Evolutionary conservation across 1,140 invertebrate species (phyloP), one percentile per base, ranked within the genome.

Genomic region (Saccostrea echinata): DNA sequence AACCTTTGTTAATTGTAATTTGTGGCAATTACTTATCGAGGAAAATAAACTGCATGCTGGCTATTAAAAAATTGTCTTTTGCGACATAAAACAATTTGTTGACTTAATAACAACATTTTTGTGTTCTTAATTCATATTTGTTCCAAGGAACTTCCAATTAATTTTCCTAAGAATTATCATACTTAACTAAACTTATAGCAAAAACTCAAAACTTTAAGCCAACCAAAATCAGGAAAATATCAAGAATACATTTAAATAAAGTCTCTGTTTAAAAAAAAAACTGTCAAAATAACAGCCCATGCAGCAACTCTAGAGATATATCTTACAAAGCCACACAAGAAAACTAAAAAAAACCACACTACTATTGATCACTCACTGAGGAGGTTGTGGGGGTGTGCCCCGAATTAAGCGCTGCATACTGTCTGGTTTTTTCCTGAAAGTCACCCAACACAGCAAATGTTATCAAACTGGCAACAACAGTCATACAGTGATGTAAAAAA

Each of bases 361-460:
- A 84, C n/a, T 53, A 81, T 57, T 86, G 33, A 30, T 33, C 21
- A 88, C 86, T 88, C 86, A 88, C 86, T 76, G 86, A 84, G 21
- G 82, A 88, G 24, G 86, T 52, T 11, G 57, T 24, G 13, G 86
- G 57, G 16, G 35, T 33, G 68, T 88, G 86, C 51, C 86, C 83
- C 43, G 86, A 82, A 24, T 55, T 88, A 35, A 88, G 83, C 21
- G 86, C 86, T 21, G 86, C 82, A 84, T 88, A 88, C 8, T 57
- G 55, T 51, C 86, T 71, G 24, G 86, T 88, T 81, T 88, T 88
- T 71, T 88, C 86, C 86, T 88, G 86, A 84, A 76, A 76, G 68
- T 76, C 68, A 76, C 68, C 68, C 68, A 76, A 76, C 68, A 76
- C 68, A 76, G 68, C 68, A 76, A 76, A 76, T 76, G 68, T 76